Evolutionary conservation across 2,888 invertebrate species (phyloP).

Genomic region (Epicampocera succincta): DNA sequence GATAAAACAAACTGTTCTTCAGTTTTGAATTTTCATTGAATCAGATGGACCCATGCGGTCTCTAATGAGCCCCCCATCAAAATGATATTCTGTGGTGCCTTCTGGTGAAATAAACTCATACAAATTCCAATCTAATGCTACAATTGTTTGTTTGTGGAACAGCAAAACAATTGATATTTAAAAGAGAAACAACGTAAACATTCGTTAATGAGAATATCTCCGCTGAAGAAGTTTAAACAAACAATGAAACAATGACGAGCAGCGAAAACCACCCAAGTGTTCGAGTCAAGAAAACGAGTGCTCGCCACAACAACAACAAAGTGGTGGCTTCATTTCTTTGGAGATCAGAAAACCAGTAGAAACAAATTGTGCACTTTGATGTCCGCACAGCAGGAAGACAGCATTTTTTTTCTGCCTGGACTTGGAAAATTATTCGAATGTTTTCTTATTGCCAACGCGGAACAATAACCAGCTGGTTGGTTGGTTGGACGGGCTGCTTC

Average conservation of each 20-base stretch:
- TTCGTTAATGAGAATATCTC: constrained; percentile 30
- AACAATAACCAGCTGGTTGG: constrained; percentile 65
- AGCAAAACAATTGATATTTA: constrained; percentile 10
- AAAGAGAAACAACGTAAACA: constrained; percentile 63
- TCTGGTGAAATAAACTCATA: constrained; percentile 17
- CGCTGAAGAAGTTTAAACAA: constrained; percentile 51
- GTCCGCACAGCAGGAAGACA: constrained; percentile 68
- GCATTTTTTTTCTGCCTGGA: constrained; percentile 24
- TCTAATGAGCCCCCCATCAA: constrained; percentile 39
- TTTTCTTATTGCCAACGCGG: constrained; percentile 52
- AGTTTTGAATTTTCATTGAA: constrained; percentile 29
- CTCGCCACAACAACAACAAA: too few relatives aligned
- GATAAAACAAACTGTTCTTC: constrained; percentile 51
- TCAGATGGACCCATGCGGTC: constrained; percentile 45
- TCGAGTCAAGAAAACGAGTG: too few relatives aligned
- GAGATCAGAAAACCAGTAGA: constrained; percentile 32
- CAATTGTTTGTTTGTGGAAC: constrained; percentile 52
- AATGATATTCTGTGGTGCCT: constrained; percentile 19
- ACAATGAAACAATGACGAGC: neutral
- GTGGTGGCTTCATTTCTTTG: constrained; percentile 10
- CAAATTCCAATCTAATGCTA: constrained; percentile 26
- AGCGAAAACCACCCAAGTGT: too few relatives aligned
- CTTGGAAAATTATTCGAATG: constrained; percentile 57
- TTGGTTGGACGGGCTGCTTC: neutral
- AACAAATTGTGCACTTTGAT: constrained; percentile 62